Base-by-base conservation (phyloP, 2,797 vertebrate genomes). In the Loriculus beryllinus region DNA sequence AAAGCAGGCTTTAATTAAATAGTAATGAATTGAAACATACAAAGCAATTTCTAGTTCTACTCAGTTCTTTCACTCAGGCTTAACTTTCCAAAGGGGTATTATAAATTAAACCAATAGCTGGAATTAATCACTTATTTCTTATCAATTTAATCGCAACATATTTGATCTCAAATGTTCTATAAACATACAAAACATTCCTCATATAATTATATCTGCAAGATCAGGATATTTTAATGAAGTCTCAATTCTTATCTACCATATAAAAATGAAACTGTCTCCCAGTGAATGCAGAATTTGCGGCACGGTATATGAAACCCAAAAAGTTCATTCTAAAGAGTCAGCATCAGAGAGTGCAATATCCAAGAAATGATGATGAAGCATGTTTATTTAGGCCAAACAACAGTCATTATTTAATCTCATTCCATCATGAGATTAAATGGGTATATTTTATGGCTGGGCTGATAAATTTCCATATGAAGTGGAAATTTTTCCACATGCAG, bases 1-100 rank as follows among this genome's bases (percentile, higher is more conserved):
- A 80, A 84, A 84, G 68, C 16, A 95, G 60, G 83, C 57, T 91
- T 92, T 69, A 95, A 95, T 95, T 92, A 91, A 87, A 93, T 82
- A 74, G 40, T 84, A 95, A 90, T 82, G 18, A 96, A 84, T 3
- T 88, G 59, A 88, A 90, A 84, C 3, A n/a, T 14, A 79, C 7
- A 90, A 95, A 91, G 78, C 67, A 59, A 80, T 90, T 93, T 91
- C 43, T 95, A 81, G 51, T 67, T 82, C 85, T 56, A 82, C 12
- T 3, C 59, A 63, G 70, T 57, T 90, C 56, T 78, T 82, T 71
- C 28, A 12, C 68, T 88, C 69, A 74, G 37, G 35, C 57, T 89
- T 78, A 80, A 78, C 21, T 93, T 94, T 92, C 31, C 74, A 91
- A 90, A 86, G 42, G 15, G 5, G 5, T 65, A 77, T 75, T 48